Evolutionary conservation across 2,797 vertebrate species (phyloP), one percentile per base, ranked within the genome.

Genomic region (Myotis daubentonii): DNA sequence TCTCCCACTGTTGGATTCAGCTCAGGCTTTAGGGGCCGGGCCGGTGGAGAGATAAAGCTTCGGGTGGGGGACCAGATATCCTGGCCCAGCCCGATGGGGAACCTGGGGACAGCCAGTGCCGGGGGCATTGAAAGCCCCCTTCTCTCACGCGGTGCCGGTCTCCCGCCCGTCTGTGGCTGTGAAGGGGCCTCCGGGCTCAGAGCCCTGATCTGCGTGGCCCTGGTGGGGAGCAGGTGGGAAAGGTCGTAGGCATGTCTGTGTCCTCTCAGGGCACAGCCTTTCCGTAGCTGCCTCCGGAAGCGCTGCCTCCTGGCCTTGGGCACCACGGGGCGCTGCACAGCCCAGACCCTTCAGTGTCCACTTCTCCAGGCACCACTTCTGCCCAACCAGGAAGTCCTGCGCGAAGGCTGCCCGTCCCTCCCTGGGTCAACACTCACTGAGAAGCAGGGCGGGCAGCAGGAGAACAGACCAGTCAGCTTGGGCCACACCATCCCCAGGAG

Each of bases 361-460:
- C 87, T 97, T 93, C 71, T 92, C 89, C 44, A 95, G 62, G 15
- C 30, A 93, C 90, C 96, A 88, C 97, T 96, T 91, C 94, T 87
- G 79, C 93, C 51, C 68, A 81, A 97, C 66, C 79, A 95, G 93
- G 96, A 97, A 97, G 97, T 87, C 95, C 96, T 97, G 95, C 94
- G 94, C 79, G 19, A 71, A 70, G 53, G 62, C 90, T 60, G 78
- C 92, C 90, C 23, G 93, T 74, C 94, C 82, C 82, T 87, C 93
- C 95, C 94, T 95, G 95, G 94, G 96, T 97, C 96, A 97, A 97
- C 96, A 97, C 94, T 96, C 55, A 10, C 55, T 4, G 49, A 44
- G 75, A 30, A 90, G 47, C 33, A 87, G 84, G 80, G 55, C 0
- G 0, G 84, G 53, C 74, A 22, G 65, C 38, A 90, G 89, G 87